These are phyloP conservation scores for Xestia xanthographa DNA, from an alignment of 2,888 invertebrate genomes.

Conservation along the genomic window DNA sequence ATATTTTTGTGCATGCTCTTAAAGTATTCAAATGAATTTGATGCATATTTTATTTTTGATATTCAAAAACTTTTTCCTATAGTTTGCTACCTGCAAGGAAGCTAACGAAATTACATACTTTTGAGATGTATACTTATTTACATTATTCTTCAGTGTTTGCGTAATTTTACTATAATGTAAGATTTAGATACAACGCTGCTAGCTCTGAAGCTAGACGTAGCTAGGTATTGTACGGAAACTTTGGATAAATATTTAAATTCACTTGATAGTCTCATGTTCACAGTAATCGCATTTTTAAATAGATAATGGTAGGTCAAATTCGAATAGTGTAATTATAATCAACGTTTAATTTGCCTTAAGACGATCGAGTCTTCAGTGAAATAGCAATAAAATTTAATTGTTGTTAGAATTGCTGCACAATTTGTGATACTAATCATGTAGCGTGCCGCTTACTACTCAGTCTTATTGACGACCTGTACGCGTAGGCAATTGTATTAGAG, in stretches of 20 bases:
- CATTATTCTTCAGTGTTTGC: slow-evolving; percentile 79
- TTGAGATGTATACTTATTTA: slow-evolving; percentile 85
- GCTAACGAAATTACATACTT: slow-evolving; percentile 81
- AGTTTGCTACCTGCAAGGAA: slow-evolving; percentile 84
- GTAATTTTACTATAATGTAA: slow-evolving; percentile 80
- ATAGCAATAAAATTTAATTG: slow-evolving; percentile 88
- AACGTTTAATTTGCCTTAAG: slow-evolving; percentile 87
- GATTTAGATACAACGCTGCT: slow-evolving; percentile 76
- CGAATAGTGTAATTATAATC: slow-evolving; percentile 78
- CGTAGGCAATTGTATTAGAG: slow-evolving; percentile 89
- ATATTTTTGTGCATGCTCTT: slow-evolving; percentile 82
- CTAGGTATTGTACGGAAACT: slow-evolving; percentile 70
- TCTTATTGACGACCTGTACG: slow-evolving; percentile 87
- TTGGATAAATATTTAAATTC: slow-evolving; percentile 71
- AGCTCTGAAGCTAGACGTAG: slow-evolving; percentile 71
- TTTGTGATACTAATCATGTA: slow-evolving; percentile 87
- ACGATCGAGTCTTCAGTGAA: slow-evolving; percentile 83
- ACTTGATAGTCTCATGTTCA: slow-evolving; percentile 73
- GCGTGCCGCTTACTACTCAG: slow-evolving; percentile 86
- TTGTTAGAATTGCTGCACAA: slow-evolving; percentile 86
- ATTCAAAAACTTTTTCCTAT: slow-evolving; percentile 87
- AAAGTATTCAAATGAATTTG: slow-evolving; percentile 76
- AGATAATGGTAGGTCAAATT: slow-evolving; percentile 67
- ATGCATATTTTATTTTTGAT: slow-evolving; percentile 89
- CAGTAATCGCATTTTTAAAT: slow-evolving; percentile 70